Base-by-base conservation (phyloP, 1,140 invertebrate genomes). In the Formica exsecta region DNA sequence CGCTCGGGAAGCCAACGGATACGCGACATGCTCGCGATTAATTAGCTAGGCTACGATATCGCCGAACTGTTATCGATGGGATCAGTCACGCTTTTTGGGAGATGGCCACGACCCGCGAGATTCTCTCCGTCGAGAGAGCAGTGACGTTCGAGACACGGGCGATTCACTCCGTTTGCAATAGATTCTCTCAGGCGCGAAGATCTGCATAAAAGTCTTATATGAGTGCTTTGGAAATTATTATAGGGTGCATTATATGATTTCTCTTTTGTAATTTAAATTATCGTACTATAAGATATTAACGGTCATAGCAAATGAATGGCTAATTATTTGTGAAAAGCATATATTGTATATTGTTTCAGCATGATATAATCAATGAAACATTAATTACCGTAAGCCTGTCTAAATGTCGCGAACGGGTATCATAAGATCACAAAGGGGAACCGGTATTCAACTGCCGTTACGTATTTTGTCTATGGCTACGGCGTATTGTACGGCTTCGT, bases 11-110 rank as follows among this genome's bases (percentile, higher is more conserved):
- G 44, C 68, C 38, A 75, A 32, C 86, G 74, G 88, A 86, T 87
- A 75, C 86, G 87, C 86, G 66, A 92, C 92, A 91, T 92, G 91
- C 90, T 81, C 88, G 88, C 92, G 92, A 95, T 95, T 95, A 94
- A 95, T 95, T 95, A 94, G 93, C 92, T 89, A 75, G 48, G 84
- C 54, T 80, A 86, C 88, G 87, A 92, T 92, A 92, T 92, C 88
- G 77, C 38, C 83, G 65, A 68, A 92, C 81, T 85, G 89, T 86
- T 90, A 93, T 92, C 91, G 79, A 81, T 68, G 68, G 68, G 86
- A 94, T 93, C 91, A 87, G 91, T 93, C 94, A 94, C 93, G 93
- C 91, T 92, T 93, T 93, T 92, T 71, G 75, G 66, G 38, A 89
- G 75, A 25, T 66, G 59, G 11, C 85, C 68, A 85, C 68, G 89